Conservation (phyloP, 2,797 vertebrate species). For the Bucorvus abyssinicus region DNA sequence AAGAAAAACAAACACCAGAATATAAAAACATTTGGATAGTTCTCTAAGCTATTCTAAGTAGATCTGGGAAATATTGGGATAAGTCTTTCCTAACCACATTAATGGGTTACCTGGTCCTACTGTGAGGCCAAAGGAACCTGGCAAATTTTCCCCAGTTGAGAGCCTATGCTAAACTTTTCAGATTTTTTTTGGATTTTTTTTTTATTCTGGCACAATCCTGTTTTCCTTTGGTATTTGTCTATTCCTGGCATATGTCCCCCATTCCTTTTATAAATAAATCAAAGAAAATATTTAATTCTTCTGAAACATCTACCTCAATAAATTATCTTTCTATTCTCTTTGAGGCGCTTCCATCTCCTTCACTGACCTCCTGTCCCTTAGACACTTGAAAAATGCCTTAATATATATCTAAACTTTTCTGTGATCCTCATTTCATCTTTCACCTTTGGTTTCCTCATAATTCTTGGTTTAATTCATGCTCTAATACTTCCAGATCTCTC, state of each 20-base stretch:
- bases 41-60: not conserved
- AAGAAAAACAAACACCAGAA: not conserved
- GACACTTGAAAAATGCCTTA: constrained; percentile 51
- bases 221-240: constrained; percentile 33
- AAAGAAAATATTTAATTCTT: constrained; percentile 61
- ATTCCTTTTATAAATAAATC: constrained; percentile 52
- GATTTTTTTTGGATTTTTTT: not conserved
- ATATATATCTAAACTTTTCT: constrained; percentile 58
- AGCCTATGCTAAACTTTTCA: not conserved
- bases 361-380: constrained; percentile 24
- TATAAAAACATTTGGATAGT: not conserved
- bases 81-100: not conserved
- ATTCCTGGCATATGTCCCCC: not conserved
- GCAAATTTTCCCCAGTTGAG: constrained; percentile 19
- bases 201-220: not conserved
- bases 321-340: constrained; percentile 44
- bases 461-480: constrained; percentile 56
- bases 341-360: not conserved
- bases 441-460: constrained; percentile 41
- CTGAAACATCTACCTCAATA: not conserved
- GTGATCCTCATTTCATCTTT: constrained; percentile 55
- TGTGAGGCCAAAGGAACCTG: not conserved
- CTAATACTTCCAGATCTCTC: not conserved
- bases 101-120: constrained; percentile 7
- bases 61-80: not conserved